Evolutionary conservation across 1,140 invertebrate genomes (phyloP).

Genomic region (Manduca sexta): DNA sequence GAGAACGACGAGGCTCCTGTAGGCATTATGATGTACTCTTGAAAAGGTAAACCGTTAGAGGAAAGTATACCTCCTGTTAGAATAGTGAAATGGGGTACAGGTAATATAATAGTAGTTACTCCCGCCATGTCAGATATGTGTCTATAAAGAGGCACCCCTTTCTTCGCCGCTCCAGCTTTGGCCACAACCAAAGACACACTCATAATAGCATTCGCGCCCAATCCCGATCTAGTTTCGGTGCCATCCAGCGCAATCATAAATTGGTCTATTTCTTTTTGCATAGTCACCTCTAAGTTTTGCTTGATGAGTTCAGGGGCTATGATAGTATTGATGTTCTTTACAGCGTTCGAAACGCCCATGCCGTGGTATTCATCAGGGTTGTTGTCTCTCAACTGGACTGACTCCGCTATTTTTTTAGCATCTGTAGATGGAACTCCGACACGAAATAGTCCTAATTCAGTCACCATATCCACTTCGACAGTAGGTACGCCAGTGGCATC

Average conservation of each 20-base stretch:
- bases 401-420: constrained; percentile 94
- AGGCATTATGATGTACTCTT: constrained; percentile 95
- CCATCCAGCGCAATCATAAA: constrained; percentile 95
- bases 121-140: constrained; percentile 95
- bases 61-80: constrained; percentile 98
- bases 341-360: constrained; percentile 92
- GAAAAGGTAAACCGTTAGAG: constrained; percentile 98
- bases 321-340: constrained; percentile 91
- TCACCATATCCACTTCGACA: constrained; percentile 93
- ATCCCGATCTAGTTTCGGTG: constrained; percentile 94
- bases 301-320: constrained; percentile 91
- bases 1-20: constrained; percentile 90
- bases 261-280: constrained; percentile 93
- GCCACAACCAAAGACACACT: constrained; percentile 95
- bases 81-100: constrained; percentile 97
- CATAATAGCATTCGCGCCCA: constrained; percentile 97
- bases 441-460: constrained; percentile 89
- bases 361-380: constrained; percentile 91
- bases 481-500: constrained; percentile 98
- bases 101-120: constrained; percentile 90
- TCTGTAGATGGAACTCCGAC: constrained; percentile 97
- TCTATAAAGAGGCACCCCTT: constrained; percentile 87
- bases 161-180: constrained; percentile 96
- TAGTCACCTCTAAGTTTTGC: constrained; percentile 86
- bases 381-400: constrained; percentile 93